These are phyloP conservation scores for Aphaenogaster rudis DNA, from an alignment of 1,140 invertebrate species.

Conservation along the genomic window DNA sequence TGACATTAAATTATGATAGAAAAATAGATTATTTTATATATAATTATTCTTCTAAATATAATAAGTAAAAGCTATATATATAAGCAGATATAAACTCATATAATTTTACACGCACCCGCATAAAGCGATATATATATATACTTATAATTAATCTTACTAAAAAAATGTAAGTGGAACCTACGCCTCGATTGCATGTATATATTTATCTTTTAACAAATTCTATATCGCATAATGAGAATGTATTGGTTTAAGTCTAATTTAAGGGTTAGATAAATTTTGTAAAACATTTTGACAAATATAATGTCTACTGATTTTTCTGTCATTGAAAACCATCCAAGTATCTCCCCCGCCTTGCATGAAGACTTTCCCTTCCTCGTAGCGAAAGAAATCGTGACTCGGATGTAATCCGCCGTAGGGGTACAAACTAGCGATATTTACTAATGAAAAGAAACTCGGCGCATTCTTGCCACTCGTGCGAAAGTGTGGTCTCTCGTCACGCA, in stretches of 20 bases:
- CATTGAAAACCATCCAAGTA: neutral
- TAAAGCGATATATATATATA: neutral
- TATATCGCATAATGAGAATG: too few relatives aligned
- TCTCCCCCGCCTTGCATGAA: neutral
- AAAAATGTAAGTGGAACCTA: neutral
- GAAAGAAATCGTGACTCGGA: constrained; percentile 28
- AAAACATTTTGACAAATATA: neutral
- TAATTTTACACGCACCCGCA: neutral
- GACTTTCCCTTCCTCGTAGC: constrained; percentile 29
- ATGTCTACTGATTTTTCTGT: constrained; percentile 2
- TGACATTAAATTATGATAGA: neutral
- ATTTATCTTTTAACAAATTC: constrained; percentile 26
- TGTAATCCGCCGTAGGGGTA: neutral
- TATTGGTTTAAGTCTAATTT: neutral
- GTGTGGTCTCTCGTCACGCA: neutral
- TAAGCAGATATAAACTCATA: neutral
- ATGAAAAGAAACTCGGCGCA: neutral
- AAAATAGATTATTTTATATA: neutral
- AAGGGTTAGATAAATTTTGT: neutral
- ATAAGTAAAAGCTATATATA: neutral
- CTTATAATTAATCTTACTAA: neutral
- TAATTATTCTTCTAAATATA: constrained; percentile 4
- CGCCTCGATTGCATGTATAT: neutral
- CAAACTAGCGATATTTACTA: constrained; percentile 18
- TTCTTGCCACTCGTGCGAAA: constrained; percentile 17